Evolutionary conservation across 2,113 vertebrate genomes (phyloP).

Genomic region (Rhadina sibilatrix): DNA sequence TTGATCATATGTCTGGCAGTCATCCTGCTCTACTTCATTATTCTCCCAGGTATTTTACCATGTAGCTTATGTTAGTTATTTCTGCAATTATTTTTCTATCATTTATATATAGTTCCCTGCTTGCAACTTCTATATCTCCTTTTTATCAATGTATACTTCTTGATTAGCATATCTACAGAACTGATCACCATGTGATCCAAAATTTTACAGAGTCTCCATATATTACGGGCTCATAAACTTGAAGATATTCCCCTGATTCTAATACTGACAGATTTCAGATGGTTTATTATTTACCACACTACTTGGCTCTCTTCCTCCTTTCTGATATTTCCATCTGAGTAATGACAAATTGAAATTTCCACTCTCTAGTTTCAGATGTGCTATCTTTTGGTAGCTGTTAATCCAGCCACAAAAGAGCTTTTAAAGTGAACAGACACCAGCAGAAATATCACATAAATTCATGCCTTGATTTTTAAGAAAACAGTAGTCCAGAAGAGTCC

Average conservation of each 20-base stretch:
- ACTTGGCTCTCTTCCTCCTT: not conserved
- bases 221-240: not conserved
- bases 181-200: not conserved
- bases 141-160: not conserved
- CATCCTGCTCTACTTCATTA: not conserved
- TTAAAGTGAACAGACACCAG: not conserved
- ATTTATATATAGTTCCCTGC: not conserved
- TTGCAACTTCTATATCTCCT: not conserved
- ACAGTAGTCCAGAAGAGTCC: not conserved
- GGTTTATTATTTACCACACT: not conserved
- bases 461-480: not conserved
- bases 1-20: not conserved
- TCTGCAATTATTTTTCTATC: not conserved
- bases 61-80: not conserved
- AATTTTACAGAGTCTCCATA: not conserved
- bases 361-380: not conserved
- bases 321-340: not conserved
- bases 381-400: not conserved
- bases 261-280: not conserved
- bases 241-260: not conserved
- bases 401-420: not conserved
- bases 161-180: not conserved
- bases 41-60: not conserved
- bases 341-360: conserved; percentile 17
- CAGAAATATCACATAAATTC: not conserved